phyloP scores from a whole-genome alignment of 2,888 invertebrate species.

The Tipula lateralis region DNA sequence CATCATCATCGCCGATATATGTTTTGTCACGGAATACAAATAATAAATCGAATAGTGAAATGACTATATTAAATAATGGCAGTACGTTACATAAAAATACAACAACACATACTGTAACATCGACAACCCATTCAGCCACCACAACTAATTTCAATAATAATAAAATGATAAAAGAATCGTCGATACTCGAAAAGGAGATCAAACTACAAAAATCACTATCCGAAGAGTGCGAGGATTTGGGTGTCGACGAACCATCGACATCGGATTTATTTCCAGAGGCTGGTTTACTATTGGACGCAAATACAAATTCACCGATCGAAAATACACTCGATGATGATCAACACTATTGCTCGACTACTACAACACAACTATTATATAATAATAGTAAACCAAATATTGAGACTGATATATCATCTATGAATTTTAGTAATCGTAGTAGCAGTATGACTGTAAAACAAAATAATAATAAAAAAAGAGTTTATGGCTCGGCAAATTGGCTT shows the following conservation, averaged over 20 bases:
- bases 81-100: not conserved
- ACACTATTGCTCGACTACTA: not conserved
- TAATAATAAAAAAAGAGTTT: not conserved
- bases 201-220: slow-evolving; percentile 65
- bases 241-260: slow-evolving; percentile 74
- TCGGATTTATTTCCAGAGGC: slow-evolving; percentile 75
- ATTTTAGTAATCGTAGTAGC: not conserved
- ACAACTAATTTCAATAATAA: not conserved
- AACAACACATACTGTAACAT: not conserved
- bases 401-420: not conserved
- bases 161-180: not conserved
- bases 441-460: not conserved
- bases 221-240: slow-evolving; percentile 73
- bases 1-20: not conserved
- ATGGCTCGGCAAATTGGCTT: not conserved
- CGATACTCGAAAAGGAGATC: slow-evolving; percentile 47
- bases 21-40: not conserved
- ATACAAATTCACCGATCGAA: slow-evolving; percentile 64
- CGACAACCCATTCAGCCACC: not conserved
- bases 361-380: not conserved
- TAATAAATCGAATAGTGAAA: not conserved
- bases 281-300: slow-evolving; percentile 65
- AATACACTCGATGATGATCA: slow-evolving; percentile 50
- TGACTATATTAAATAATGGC: not conserved
- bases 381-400: not conserved